These are phyloP conservation scores for Trissonchulus latispiculum DNA, from an alignment of 2,888 invertebrate genomes.

Conservation along the genomic window DNA sequence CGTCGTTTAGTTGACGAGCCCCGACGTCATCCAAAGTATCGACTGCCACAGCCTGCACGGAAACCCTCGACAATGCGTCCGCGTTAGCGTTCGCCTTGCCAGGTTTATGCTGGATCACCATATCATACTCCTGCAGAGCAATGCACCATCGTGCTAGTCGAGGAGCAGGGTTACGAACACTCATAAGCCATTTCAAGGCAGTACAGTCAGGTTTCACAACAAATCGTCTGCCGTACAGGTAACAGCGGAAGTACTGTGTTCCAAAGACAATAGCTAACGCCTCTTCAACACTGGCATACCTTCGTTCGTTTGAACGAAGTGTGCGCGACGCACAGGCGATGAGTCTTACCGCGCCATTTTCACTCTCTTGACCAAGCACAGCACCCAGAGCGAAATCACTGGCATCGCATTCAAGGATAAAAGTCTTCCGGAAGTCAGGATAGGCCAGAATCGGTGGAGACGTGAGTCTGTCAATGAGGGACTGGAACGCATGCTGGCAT, in stretches of 20 bases:
- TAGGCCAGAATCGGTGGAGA: conserved; percentile 26
- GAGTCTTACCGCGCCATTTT: conserved; percentile 24
- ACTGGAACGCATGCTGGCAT: conserved; percentile 23
- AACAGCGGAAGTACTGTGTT: conserved; percentile 21
- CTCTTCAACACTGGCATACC: conserved; percentile 31
- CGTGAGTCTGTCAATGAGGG: conserved; percentile 22
- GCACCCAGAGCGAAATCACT: conserved; percentile 31
- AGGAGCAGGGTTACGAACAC: background rate
- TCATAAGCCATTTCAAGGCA: background rate
- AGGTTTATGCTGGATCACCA: background rate
- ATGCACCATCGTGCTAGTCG: conserved; percentile 3
- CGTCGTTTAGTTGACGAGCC: background rate
- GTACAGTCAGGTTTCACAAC: background rate
- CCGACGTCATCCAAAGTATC: background rate
- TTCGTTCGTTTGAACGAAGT: conserved; percentile 27
- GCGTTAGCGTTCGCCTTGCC: background rate
- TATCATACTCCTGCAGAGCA: background rate
- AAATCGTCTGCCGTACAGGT: conserved; percentile 12
- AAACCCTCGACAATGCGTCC: background rate
- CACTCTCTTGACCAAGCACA: conserved; percentile 29
- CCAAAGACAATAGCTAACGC: conserved; percentile 30
- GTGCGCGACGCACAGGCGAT: conserved; percentile 32
- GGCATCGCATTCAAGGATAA: conserved; percentile 31
- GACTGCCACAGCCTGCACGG: background rate
- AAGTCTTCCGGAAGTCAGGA: conserved; percentile 26